phyloP scores from a whole-genome alignment of 2,888 invertebrate species.

The Drosophila longiperda region DNA sequence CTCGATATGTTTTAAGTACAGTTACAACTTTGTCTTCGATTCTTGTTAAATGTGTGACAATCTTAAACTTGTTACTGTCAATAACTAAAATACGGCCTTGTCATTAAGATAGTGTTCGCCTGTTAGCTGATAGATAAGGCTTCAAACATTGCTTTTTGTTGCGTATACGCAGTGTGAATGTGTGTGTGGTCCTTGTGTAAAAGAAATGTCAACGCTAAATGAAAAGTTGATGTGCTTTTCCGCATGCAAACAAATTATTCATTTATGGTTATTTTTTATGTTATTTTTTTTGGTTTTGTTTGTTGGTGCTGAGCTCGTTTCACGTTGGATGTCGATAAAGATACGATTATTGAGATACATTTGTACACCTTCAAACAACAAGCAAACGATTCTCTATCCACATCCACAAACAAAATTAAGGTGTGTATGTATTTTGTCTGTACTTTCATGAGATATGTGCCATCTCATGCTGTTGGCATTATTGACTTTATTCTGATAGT shows the following conservation, averaged over 20 bases:
- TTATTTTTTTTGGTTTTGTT: conserved; percentile 27
- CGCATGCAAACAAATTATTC: conserved; percentile 13
- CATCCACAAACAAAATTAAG: conserved; percentile 37
- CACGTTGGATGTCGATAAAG: conserved; percentile 24
- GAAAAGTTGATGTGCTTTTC: neutral
- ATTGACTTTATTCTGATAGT: conserved; percentile 66
- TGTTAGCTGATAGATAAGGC: conserved; percentile 32
- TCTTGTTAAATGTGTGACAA: conserved; percentile 11
- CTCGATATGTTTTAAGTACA: neutral
- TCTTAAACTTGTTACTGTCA: neutral
- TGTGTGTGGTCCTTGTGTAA: conserved; percentile 11
- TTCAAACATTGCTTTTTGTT: conserved; percentile 10
- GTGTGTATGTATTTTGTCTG: conserved; percentile 44
- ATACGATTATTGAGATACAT: conserved; percentile 40
- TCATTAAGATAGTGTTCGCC: conserved; percentile 26
- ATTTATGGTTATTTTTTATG: conserved; percentile 9
- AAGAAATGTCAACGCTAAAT: conserved; percentile 24
- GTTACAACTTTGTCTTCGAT: conserved; percentile 2
- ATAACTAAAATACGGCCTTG: conserved; percentile 18
- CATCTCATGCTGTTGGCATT: conserved; percentile 57
- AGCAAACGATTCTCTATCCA: conserved; percentile 36
- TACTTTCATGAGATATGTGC: conserved; percentile 31
- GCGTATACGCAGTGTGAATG: conserved; percentile 49
- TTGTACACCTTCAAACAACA: conserved; percentile 4
- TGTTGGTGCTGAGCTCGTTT: conserved; percentile 13